phyloP scores from a whole-genome alignment of 2,888 invertebrate species.

The Sesamia inferens region DNA sequence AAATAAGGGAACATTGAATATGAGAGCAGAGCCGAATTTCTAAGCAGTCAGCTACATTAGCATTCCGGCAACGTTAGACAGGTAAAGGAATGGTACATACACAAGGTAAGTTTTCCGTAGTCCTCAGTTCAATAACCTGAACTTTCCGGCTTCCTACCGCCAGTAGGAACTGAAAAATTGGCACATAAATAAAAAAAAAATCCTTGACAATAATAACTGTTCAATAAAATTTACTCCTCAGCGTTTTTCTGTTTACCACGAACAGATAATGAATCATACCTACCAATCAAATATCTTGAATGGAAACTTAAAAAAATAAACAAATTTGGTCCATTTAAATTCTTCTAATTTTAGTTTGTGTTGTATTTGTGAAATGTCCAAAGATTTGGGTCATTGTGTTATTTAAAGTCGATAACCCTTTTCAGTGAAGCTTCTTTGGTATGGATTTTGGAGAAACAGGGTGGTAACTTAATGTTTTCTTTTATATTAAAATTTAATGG shows the following conservation, averaged over 20 bases:
- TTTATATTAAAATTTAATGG: no score
- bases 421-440: not conserved
- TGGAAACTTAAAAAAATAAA: constrained; percentile 30
- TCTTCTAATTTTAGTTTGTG: constrained; percentile 26
- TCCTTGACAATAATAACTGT: constrained; percentile 4
- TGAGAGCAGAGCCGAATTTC: not conserved
- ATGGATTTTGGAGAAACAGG: no score
- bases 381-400: constrained; percentile 37
- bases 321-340: constrained; percentile 6
- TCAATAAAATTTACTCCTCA: constrained; percentile 43
- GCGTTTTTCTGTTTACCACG: constrained; percentile 9
- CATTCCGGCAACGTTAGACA: not conserved
- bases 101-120: constrained; percentile 17
- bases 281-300: constrained; percentile 37
- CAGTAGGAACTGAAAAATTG: constrained; percentile 22
- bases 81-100: not conserved
- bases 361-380: constrained; percentile 30
- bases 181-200: constrained; percentile 25
- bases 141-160: constrained; percentile 29
- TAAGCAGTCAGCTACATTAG: no score
- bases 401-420: constrained; percentile 16
- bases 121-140: constrained; percentile 35
- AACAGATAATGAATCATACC: constrained; percentile 35
- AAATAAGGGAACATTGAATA: not conserved
- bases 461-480: no score